Base-by-base conservation (phyloP, 2,888 invertebrate genomes). In the Subacronicta megacephala region DNA sequence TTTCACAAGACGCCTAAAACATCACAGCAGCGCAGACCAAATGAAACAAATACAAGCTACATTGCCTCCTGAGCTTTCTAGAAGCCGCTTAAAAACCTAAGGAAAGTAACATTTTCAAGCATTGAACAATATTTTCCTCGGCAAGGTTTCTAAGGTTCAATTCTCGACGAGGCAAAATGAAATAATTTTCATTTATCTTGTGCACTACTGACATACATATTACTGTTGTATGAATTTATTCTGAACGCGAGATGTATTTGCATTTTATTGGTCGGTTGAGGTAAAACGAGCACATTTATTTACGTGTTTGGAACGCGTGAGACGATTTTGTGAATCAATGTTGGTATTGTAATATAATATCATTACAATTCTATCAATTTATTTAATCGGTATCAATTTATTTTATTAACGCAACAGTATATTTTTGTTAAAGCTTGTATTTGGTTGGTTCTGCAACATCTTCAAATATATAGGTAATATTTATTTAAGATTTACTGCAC, bases 71-170 rank as follows among this genome's bases (percentile, higher is more conserved):
- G 37, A 59, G 52, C 56, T 37, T 40, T 18, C 54, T 38, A 13
- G 46, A 71, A 72, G 69, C 65, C 56, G 73, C 73, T 69, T 69
- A 63, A 62, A n/a, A 61, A 63, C 54, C 56, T 54, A 47, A 31
- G 38, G 37, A 53, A 31, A 38, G 37, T 59, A 58, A 69, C 47
- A 43, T 54, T 56, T 60, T 31, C 60, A 62, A 54, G 20, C 46
- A 47, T 38, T 51, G 60, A 41, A 43, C 67, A 73, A 69, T 62
- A 69, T 66, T 65, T 66, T 58, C 59, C 54, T 45, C 29, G 46
- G 23, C 31, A 36, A 42, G 47, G 53, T 57, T 60, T 57, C 59
- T 41, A 29, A 46, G 51, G 35, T 40, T 58, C 38, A 67, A 55
- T 49, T 61, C 40, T 55, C 44, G 35, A 52, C 49, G 51, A 16